Evolutionary conservation across 2,113 vertebrate species (phyloP), one percentile per base, ranked within the genome.

Genomic region (Marmota flaviventris): DNA sequence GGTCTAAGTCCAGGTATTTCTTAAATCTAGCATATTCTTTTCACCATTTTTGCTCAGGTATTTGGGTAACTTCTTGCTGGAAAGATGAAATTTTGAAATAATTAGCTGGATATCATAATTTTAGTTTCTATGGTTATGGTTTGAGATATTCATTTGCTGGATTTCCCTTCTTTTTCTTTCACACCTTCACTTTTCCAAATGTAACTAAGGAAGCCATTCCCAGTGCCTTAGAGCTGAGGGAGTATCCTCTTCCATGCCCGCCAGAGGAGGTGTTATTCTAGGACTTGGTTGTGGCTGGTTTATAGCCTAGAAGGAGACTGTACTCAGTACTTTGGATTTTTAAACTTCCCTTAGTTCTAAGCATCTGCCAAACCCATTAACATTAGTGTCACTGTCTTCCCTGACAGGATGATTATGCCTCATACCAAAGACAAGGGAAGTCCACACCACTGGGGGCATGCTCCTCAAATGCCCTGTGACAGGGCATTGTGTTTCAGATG

Each of bases 81-180:
- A 93, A 92, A 76, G 48, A 24, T 93, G 53, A 67, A 22, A 27
- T 58, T 95, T 96, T 86, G 56, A 91, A 91, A 75, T 84, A 56
- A 78, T 72, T 56, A 48, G 18, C n/a, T 89, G 53, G 39, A 82
- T 93, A 78, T 93, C 16, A 32, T 79, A 72, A 76, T 75, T 96
- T 14, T 45, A 6, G 14, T 67, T 96, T 96, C 67, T 82, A 2
- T 95, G 51, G 34, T 37, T 93, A 1, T 63, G 18, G 4, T 85
- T 82, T 93, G 45, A 89, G 16, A 53, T 84, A 34, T 75, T 5
- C 9, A 5, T 67, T 88, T 75, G n/a, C 9, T 85, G 20, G 2
- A 48, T 89, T 87, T 92, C 9, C 4, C 25, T 27, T 85, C 39
- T n/a, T 79, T 9, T 27, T 73, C 48, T 78, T 87, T 24, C 18